These are phyloP conservation scores for Porites evermanni DNA, from an alignment of 92 coral and sea anemone genomes.

Conservation along the genomic window DNA sequence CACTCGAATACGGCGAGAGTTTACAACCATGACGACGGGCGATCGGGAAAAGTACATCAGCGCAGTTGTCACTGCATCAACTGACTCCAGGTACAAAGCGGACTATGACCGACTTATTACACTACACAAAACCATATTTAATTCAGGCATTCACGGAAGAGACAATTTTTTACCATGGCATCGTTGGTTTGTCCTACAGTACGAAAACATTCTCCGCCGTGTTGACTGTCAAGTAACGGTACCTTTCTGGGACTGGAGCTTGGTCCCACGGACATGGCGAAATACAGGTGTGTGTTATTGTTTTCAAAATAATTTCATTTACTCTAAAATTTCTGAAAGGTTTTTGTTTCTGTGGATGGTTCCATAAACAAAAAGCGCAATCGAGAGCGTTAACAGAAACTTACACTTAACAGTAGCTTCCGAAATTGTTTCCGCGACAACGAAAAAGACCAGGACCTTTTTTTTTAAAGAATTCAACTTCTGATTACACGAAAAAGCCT, in stretches of 20 bases:
- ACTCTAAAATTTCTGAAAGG: too few relatives aligned
- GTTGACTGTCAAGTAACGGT: conserved; percentile 64
- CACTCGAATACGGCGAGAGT: conserved; percentile 68
- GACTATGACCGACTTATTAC: conserved; percentile 74
- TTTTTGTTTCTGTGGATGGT: too few relatives aligned
- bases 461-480: too few relatives aligned
- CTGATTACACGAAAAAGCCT: too few relatives aligned
- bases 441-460: too few relatives aligned
- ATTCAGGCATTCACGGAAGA: conserved; percentile 41
- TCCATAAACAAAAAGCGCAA: too few relatives aligned
- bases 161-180: conserved; percentile 67
- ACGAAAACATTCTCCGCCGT: conserved; percentile 60
- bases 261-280: conserved; percentile 51
- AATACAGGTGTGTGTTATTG: not conserved
- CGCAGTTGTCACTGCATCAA: conserved; percentile 52
- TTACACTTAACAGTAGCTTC: too few relatives aligned
- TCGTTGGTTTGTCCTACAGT: conserved; percentile 63
- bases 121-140: conserved; percentile 53
- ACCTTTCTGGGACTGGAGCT: conserved; percentile 74
- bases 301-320: not conserved
- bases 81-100: conserved; percentile 50
- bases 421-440: too few relatives aligned
- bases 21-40: conserved; percentile 59
- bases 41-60: conserved; percentile 63
- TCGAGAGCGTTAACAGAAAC: too few relatives aligned